Conservation (phyloP, 2,888 invertebrate genomes). For the Villa cingulata region DNA sequence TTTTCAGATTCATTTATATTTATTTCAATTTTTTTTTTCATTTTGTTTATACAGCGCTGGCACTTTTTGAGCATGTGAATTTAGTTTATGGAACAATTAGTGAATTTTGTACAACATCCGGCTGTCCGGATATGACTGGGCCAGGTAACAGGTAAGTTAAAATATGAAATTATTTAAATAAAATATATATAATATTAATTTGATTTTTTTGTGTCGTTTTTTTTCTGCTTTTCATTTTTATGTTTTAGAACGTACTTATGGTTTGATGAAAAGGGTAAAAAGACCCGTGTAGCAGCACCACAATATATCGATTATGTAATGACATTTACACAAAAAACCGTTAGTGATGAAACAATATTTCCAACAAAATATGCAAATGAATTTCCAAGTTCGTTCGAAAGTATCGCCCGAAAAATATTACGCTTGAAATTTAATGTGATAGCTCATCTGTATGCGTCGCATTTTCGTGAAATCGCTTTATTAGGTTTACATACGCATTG, state of each 20-base stretch:
- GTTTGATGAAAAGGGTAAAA: conserved; percentile 98
- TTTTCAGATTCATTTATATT: no score
- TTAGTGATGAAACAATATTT: conserved; percentile 92
- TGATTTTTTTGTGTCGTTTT: no score
- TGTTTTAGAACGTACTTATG: conserved; percentile 83
- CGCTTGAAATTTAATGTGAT: conserved; percentile 94
- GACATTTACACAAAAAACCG: conserved; percentile 94
- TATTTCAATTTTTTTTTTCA: neutral
- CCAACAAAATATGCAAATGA: conserved; percentile 96
- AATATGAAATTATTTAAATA: no score
- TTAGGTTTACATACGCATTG: conserved; percentile 86
- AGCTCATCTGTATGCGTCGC: conserved; percentile 95
- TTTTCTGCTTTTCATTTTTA: conserved; percentile 5
- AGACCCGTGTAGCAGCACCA: conserved; percentile 90
- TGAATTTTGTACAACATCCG: conserved; percentile 93
- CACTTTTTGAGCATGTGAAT: conserved; percentile 98
- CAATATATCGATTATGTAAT: conserved; percentile 99
- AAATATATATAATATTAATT: no score
- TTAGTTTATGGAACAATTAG: conserved; percentile 96
- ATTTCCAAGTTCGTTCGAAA: conserved; percentile 89
- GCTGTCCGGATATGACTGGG: conserved; percentile 94
- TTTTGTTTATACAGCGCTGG: conserved; percentile 55
- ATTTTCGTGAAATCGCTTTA: conserved; percentile 89
- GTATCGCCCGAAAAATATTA: conserved; percentile 89
- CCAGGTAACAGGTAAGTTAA: conserved; percentile 72